Evolutionary conservation across 2,888 invertebrate genomes (phyloP), one percentile per base, ranked within the genome.

Genomic region (Erannis defoliaria): DNA sequence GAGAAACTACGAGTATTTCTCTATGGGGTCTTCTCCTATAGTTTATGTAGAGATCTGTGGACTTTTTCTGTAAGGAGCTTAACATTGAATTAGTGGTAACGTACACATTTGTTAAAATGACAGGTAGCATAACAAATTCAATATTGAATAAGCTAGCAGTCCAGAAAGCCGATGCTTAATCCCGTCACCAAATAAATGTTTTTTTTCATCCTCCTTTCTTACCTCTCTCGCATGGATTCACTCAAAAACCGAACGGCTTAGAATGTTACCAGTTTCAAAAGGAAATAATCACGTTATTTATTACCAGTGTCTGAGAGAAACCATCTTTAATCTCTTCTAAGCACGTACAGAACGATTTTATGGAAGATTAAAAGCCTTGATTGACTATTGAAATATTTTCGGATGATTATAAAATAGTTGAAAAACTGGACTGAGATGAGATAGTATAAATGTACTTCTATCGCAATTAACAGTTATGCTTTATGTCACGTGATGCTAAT

Each of bases 251-350:
- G 78, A 76, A 75, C 74, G 77, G 76, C 78, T 82, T 80, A 82
- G 79, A 80, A 79, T 81, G 75, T 83, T 78, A 84, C 81, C 78
- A 82, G 86, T 86, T 86, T 71, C 74, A 82, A 88, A 85, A 89
- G 84, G 88, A 89, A 89, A 89, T 91, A 90, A 93, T 92, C 90
- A 80, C 76, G 86, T 91, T 92, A 92, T 92, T 92, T 93, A 93
- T 92, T 90, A 78, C 90, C 76, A 74, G 71, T 76, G 81, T 78
- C 85, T 78, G 81, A 80, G 83, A 84, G 77, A 81, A 82, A 79
- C 81, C 85, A 85, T 84, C 77, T 90, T 86, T 91, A 93, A 92
- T 92, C 92, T 90, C 73, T 73, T 81, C 79, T 83, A 85, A 85
- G 87, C 85, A 86, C 86, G 86, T 87, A 84, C 76, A 76, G 75